A percentile compares a stretch with the other conserved stretches of the same genome.
phyloP scores from a whole-genome alignment of 2,113 vertebrate species.

The Aphyosemion australe region DNA sequence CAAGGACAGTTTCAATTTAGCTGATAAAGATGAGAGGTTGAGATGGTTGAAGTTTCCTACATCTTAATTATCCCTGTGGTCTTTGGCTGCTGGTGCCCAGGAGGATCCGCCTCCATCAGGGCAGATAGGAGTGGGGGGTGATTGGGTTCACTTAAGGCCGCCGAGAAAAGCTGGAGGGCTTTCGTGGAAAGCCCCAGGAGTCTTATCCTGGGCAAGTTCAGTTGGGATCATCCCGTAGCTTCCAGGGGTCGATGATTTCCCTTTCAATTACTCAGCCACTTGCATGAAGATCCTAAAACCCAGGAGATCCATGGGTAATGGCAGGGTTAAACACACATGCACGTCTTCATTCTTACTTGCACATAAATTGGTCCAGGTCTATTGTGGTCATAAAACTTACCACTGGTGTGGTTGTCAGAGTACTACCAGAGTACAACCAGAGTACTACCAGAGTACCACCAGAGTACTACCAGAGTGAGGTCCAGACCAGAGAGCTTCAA shows the following conservation, averaged over 20 bases:
- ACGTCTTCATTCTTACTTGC: conserved; percentile 11
- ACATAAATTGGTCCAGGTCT: conserved; percentile 7
- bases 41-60: conserved; percentile 55
- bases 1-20: conserved; percentile 76
- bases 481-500: too few species aligned
- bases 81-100: conserved; percentile 32
- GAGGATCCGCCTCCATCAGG: conserved; percentile 16
- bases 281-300: conserved; percentile 12
- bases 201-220: conserved; percentile 55
- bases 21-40: conserved; percentile 71
- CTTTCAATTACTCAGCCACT: conserved; percentile 62
- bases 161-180: conserved; percentile 25
- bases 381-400: conserved; percentile 8
- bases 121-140: background rate
- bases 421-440: too few species aligned
- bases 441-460: too few species aligned
- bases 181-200: conserved; percentile 22
- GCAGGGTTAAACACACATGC: conserved; percentile 37
- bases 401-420: too few species aligned
- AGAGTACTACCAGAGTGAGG: too few species aligned
- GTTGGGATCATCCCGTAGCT: conserved; percentile 29
- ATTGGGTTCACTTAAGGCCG: background rate
- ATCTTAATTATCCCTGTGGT: conserved; percentile 65
- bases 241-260: conserved; percentile 46
- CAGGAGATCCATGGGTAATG: conserved; percentile 24